phyloP scores from a whole-genome alignment of 2,797 vertebrate genomes.

The Acomys russatus region DNA sequence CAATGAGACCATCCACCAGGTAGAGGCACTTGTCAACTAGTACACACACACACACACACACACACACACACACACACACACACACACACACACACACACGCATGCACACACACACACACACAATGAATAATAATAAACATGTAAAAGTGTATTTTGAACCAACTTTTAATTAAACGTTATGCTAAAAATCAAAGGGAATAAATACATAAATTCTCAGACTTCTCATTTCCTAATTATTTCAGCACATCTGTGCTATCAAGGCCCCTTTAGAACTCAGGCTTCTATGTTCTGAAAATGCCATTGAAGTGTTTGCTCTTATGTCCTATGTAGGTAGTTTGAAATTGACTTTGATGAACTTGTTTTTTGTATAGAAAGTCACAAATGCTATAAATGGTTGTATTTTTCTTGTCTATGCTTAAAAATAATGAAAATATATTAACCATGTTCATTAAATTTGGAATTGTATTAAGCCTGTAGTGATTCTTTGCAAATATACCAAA shows the following conservation, averaged over 20 bases:
- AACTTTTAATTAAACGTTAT: slow-evolving; percentile 13
- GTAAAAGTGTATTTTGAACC: not conserved
- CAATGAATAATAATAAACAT: not conserved
- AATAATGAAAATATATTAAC: slow-evolving; percentile 37
- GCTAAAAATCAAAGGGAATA: slow-evolving; percentile 32
- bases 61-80: not conserved
- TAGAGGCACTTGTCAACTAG: not conserved
- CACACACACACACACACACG: too few relatives aligned
- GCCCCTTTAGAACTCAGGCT: not conserved
- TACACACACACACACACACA: not conserved
- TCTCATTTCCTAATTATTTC: slow-evolving; percentile 4
- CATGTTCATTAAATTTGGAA: slow-evolving; percentile 44
- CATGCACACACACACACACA: not conserved
- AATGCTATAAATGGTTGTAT: not conserved
- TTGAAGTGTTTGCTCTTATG: not conserved
- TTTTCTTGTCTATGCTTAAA: slow-evolving; percentile 31
- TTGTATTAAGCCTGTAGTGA: not conserved
- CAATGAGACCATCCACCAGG: not conserved
- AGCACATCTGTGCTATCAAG: not conserved
- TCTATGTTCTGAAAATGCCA: not conserved
- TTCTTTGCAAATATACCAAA: slow-evolving; percentile 30
- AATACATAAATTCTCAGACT: not conserved
- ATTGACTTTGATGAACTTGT: not conserved
- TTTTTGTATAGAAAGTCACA: slow-evolving; percentile 12
- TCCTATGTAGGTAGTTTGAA: not conserved